Base-by-base conservation (phyloP, 2,113 vertebrate genomes). In the Himantopus leucocephalus region DNA sequence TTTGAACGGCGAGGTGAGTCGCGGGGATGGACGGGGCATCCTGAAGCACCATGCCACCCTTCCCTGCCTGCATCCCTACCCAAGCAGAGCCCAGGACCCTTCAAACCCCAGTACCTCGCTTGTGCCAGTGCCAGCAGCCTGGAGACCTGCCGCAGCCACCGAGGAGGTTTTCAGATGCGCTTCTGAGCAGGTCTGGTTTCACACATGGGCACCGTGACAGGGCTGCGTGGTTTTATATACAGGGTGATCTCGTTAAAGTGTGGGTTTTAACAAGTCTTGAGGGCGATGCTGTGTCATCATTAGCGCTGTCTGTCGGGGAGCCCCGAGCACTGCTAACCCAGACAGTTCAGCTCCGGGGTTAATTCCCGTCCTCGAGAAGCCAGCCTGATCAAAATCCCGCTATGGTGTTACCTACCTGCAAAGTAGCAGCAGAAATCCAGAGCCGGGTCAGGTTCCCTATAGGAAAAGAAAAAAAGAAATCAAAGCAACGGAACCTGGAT, bases 221-320 rank as follows among this genome's bases (percentile, higher is more conserved):
- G 50, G 35, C 64, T 71, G 72, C 0, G 6, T 35, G 64, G 70
- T 73, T 95, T 94, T 78, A 41, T 78, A 56, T 8, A 41, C 32
- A 24, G 0, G 0, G 30, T 0, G 0, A 52, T 82, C 80, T 90
- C 1, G 1, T 64, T 68, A 68, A 91, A 91, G 66, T 48, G 39
- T 81, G 70, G 43, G 56, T 67, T 94, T 96, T 78, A 91, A 84
- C 7, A 0, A 82, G 77, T 91, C 10, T 26, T 58, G 84, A 89
- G 77, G 27, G 74, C 1, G 39, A 53, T 66, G 87, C 77, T 79
- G 56, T 84, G 84, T 78, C 90, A 90, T 55, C 88, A 88, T 92
- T 91, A 92, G 79, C 11, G 4, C 85, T 80, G 88, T 45, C 62
- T 58, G 71, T 76, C 0, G 3, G 71, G 82, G 32, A 94, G 88